phyloP scores from a whole-genome alignment of 2,113 vertebrate species.

The Cichladusa arquata region DNA sequence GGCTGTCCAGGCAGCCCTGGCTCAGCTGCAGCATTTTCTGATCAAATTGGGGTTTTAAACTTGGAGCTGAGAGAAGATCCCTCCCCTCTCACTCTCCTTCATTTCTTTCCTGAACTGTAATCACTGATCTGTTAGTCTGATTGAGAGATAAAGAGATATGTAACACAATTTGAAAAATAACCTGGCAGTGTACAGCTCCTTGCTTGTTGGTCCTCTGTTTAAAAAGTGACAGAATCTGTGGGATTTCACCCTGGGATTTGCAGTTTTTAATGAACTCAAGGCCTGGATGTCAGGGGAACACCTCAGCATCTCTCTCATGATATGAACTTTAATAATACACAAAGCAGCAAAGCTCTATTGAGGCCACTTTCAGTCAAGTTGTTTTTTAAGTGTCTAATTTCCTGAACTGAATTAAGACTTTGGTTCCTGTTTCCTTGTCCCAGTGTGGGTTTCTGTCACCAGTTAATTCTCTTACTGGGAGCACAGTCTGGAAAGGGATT shows the following conservation, averaged over 20 bases:
- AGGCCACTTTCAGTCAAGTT: neutral
- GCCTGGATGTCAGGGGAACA: neutral
- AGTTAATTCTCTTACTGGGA: neutral
- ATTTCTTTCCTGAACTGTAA: neutral
- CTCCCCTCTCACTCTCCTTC: neutral
- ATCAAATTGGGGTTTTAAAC: neutral
- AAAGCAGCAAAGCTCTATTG: neutral
- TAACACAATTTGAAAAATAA: neutral
- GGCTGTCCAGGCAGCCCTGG: neutral
- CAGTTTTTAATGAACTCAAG: neutral
- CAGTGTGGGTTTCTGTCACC: neutral
- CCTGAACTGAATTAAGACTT: neutral
- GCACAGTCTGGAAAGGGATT: neutral
- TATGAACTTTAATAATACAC: neutral
- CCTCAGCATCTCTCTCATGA: neutral
- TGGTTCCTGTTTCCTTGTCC: slow-evolving; percentile 29
- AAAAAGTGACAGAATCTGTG: fast-evolving
- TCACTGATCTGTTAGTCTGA: neutral
- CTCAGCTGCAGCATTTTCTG: neutral
- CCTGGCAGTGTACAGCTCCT: neutral
- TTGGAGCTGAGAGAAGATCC: neutral
- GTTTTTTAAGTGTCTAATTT: slow-evolving; percentile 1
- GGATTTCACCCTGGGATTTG: neutral
- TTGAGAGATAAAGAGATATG: neutral
- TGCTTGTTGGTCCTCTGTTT: neutral